These are phyloP conservation scores for Micrasema minimum DNA, from an alignment of 1,140 invertebrate species.

Conservation along the genomic window DNA sequence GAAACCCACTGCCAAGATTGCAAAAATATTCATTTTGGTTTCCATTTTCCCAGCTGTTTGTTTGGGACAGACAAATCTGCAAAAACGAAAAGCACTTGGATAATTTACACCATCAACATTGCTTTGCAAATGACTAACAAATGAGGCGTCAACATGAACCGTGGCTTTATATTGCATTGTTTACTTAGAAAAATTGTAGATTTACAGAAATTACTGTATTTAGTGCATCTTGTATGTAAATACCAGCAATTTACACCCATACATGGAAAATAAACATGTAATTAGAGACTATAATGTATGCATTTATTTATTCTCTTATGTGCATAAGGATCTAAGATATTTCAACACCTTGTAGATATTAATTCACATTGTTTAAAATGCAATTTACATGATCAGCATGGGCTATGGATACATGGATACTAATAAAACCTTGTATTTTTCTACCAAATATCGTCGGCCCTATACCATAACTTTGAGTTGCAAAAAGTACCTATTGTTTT, in stretches of 20 bases:
- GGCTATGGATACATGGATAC: too few relatives aligned
- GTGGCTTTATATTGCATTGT: conserved; percentile 9
- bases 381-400: too few relatives aligned
- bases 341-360: too few relatives aligned
- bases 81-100: neutral
- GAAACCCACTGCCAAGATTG: neutral
- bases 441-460: too few relatives aligned
- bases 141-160: neutral
- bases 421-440: too few relatives aligned
- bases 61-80: neutral
- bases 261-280: too few relatives aligned
- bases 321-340: too few relatives aligned
- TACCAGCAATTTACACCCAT: neutral
- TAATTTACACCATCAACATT: neutral
- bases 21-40: conserved; percentile 2
- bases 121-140: neutral
- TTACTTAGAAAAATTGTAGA: conserved; percentile 17
- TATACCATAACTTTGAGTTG: too few relatives aligned
- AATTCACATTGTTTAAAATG: too few relatives aligned
- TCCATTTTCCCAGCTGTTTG: neutral
- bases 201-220: neutral
- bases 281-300: too few relatives aligned
- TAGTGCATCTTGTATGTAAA: neutral
- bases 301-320: too few relatives aligned
- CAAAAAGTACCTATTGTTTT: too few relatives aligned